phyloP scores from a whole-genome alignment of 1,140 invertebrate genomes.

The Scaptomyza graminum region DNA sequence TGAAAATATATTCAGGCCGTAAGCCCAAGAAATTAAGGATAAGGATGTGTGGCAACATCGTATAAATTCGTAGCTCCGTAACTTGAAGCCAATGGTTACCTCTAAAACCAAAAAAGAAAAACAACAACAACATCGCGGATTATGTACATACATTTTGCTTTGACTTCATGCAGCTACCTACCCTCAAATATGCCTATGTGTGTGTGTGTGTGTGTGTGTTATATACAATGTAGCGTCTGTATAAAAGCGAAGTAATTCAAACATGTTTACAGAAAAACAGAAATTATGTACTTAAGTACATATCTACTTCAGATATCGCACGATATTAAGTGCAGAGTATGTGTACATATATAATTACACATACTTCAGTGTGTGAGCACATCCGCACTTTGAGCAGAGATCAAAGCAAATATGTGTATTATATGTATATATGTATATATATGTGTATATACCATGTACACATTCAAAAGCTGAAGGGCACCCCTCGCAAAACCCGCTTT shows the following conservation, averaged over 20 bases:
- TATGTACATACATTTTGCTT: neutral
- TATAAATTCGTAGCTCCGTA: neutral
- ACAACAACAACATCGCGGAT: constrained; percentile 23
- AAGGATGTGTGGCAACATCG: constrained; percentile 21
- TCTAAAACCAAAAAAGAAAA: constrained; percentile 10
- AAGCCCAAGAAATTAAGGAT: neutral
- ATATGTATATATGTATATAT: too few species aligned
- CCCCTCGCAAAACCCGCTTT: constrained; percentile 8
- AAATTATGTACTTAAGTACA: too few species aligned
- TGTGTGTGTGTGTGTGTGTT: too few species aligned
- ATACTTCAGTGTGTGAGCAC: constrained; percentile 5
- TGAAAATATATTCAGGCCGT: neutral
- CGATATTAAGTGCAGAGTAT: neutral
- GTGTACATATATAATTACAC: constrained; percentile 1
- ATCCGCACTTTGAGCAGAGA: constrained; percentile 18
- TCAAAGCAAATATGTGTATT: constrained; percentile 34
- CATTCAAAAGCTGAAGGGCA: neutral
- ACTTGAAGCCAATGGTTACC: constrained; percentile 29
- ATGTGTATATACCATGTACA: constrained; percentile 13
- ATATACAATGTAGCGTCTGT: too few species aligned
- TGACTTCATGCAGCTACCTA: constrained; percentile 9
- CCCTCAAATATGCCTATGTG: constrained; percentile 3
- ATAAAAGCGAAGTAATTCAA: too few species aligned
- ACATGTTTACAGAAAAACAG: too few species aligned
- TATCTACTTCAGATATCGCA: neutral